Evolutionary conservation across 1,140 invertebrate species (phyloP), one percentile per base, ranked within the genome.

Genomic region (Drosophila trapezifrons): DNA sequence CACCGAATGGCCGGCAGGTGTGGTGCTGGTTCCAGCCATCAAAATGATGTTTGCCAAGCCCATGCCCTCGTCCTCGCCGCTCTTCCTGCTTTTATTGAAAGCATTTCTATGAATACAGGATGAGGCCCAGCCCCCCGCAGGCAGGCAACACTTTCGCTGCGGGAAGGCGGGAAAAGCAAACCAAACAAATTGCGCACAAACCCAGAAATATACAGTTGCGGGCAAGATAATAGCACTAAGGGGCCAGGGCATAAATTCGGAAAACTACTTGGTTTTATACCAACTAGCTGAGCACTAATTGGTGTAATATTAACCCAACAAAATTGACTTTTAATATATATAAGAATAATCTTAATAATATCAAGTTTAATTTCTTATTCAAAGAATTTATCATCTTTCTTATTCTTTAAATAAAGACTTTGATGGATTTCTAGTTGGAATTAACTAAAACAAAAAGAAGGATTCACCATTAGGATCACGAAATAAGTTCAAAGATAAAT

Each of bases 81-180:
- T 71, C 73, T 55, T 76, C 27, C 64, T 71, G 55, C 29, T 67
- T 79, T 69, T 63, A 73, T 79, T 74, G 70, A 80, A 71, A 83
- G 54, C 59, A 71, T 85, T 84, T 77, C 62, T 67, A 85, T 85
- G 82, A 85, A 85, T 85, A 85, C 69, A 38, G 74, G 70, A 85
- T 85, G 74, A 85, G 29, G 18, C 35, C 49, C 49, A 42, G 71
- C 73, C 56, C 47, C 51, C 51, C 27, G 49, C 49, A 55, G 64
- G 77, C 38, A 47, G 49, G 42, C 74, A 80, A 84, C 82, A 85
- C 82, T 86, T 85, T 85, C 78, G 80, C 81, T 85, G 60, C 42
- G 47, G 37, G 29, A 62, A 58, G 60, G 17, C 51, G 51, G 47
- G 40, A 56, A 55, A 72, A 58, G 58, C 72, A 84, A 77, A 78